Evolutionary conservation across 1,140 invertebrate species (phyloP), one percentile per base, ranked within the genome.

Genomic region (Cylas formicarius): DNA sequence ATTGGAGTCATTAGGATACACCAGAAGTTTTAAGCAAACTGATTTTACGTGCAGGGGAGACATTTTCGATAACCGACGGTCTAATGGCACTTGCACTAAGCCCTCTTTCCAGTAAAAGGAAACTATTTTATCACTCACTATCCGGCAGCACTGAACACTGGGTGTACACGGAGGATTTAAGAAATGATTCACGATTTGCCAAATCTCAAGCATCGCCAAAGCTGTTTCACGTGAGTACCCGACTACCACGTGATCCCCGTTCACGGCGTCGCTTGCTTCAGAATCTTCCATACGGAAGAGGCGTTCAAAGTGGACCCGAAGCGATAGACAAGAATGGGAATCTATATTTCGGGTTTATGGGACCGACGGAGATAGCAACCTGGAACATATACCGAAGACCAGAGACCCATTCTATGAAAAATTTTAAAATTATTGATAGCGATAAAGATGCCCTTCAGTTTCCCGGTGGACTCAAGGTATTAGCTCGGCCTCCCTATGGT

Each of bases 51-150:
- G 9, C 21, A 38, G 21, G 28, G 77, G 74, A 1, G 77, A 82
- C 21, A 69, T 61, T 11, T 87, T 87, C 38, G 80, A 84, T 84
- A 10, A 84, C 83, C 80, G 82, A 84, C 41, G 85, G 85, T 1
- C 60, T 86, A 19, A 63, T 87, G 5, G 81, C 80, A 0, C 60
- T 86, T 52, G 74, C 80, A 0, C 50, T 88, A 6, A 72, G 78
- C 1, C 78, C 77, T 5, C 55, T 48, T 1, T 52, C 50, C 0
- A 60, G 69, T 4, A 52, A 57, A 0, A 73, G 79, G 10, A 74
- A 67, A 37, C 67, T 89, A 0, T 87, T 77, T 60, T 89, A 84
- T 68, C 84, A 87, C 60, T 72, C 82, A 0, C 63, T 89, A 44
- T 81, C 83, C 1, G 80, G 82, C 33, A 70, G 67, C 2, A 75